Evolutionary conservation across 2,888 invertebrate genomes (phyloP), one percentile per base, ranked within the genome.

Genomic region (Galeopsomyia nigrocyanea): DNA sequence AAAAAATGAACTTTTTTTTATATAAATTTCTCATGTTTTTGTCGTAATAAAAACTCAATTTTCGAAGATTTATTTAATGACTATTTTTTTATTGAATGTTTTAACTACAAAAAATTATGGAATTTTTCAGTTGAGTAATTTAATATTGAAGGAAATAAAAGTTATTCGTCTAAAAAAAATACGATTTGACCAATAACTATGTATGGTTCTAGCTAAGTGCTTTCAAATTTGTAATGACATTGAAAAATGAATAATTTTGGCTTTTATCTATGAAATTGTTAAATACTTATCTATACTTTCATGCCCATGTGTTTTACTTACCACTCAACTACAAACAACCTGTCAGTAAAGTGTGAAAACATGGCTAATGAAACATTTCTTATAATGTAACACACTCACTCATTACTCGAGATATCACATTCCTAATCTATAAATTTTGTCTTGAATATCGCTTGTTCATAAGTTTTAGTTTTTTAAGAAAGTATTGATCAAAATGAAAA

Each of bases 341-440:
- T 67, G 46, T 51, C 57, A 22, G 17, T 62, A 51, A 63, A 46
- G 16, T 55, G 57, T 67, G 49, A 71, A 71, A 62, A 22, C 39
- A 39, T 63, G 51, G 26, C 17, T 68, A 50, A 50, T 68, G 55
- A 64, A 68, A 63, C 62, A 61, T 46, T 73, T 68, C 55, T 49
- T 68, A 57, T 64, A 60, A 63, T 68, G 22, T 68, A 73, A 73
- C 56, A 69, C 50, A 19, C 53, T 69, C 60, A 68, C 61, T 68
- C 57, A 16, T 62, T 69, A 72, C 58, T 72, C 39, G 13, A 75
- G 71, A 58, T 77, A 77, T 77, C 76, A 76, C 78, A 76, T 76
- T 77, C 72, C 73, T 76, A 78, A 76, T 74, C 10, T 39, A 10
- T 39, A 74, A 72, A 76, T 73, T 68, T 65, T 19, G 6, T 39